Conservation (phyloP, 2,797 vertebrate genomes). For the Typhlichthys subterraneus region DNA sequence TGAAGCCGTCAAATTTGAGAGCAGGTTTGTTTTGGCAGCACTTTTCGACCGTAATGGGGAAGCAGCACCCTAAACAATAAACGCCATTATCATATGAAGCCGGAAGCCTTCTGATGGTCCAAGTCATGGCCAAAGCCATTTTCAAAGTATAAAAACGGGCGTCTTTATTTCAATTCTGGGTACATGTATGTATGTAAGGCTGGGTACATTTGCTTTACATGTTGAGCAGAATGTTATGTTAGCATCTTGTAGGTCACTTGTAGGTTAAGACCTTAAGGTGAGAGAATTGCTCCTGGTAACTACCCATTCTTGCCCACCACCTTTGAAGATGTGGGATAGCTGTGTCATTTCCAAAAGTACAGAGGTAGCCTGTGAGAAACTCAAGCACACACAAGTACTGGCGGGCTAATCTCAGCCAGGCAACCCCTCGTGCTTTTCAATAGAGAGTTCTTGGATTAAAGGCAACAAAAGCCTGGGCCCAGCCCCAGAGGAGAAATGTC, state of each 20-base stretch:
- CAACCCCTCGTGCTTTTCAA: conserved; percentile 73
- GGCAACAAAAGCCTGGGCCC: conserved; percentile 82
- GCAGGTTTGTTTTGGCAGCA: too few species aligned
- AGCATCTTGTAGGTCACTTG: too few species aligned
- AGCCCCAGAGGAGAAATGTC: conserved; percentile 71
- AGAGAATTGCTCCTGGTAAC: conserved; percentile 62
- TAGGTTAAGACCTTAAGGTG: conserved; percentile 17
- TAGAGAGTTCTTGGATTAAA: conserved; percentile 80
- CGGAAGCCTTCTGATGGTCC: neutral
- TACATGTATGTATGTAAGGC: too few species aligned
- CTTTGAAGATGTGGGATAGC: conserved; percentile 72
- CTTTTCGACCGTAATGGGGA: too few species aligned
- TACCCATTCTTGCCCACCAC: conserved; percentile 71
- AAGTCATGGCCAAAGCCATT: neutral
- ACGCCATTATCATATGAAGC: neutral
- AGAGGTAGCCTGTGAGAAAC: conserved; percentile 74
- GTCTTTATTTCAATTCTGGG: neutral
- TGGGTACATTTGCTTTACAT: too few species aligned
- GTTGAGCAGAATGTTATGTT: too few species aligned
- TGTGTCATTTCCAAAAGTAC: conserved; percentile 72
- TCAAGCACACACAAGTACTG: conserved; percentile 76
- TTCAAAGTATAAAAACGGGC: conserved; percentile 23
- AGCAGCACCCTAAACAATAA: too few species aligned
- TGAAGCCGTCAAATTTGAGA: too few species aligned
- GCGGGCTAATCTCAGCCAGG: conserved; percentile 78